A percentile compares a stretch with the other conserved stretches of the same genome.
phyloP scores from a whole-genome alignment of 2,113 vertebrate species.

The Strix aluco region DNA sequence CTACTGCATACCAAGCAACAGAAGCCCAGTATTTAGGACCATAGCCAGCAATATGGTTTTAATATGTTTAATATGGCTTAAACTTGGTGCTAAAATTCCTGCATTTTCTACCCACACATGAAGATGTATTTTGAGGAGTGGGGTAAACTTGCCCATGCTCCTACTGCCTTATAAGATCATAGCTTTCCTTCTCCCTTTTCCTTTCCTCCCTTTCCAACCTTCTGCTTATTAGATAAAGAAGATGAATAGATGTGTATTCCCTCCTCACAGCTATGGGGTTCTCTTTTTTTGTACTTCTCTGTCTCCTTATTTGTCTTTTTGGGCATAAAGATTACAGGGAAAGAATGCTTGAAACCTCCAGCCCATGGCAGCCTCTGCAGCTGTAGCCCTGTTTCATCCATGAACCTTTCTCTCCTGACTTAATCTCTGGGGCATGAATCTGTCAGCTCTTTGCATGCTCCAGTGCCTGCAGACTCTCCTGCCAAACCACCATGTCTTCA shows the following conservation, averaged over 20 bases:
- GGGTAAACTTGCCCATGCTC: not conserved
- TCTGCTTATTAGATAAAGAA: not conserved
- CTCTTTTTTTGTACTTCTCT: not conserved
- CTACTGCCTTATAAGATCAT: not conserved
- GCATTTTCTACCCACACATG: not conserved
- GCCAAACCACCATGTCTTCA: not conserved
- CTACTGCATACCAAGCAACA: not conserved
- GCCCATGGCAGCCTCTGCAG: not conserved
- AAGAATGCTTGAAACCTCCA: not conserved
- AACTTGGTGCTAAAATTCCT: not conserved
- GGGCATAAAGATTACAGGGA: not conserved
- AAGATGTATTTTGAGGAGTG: not conserved
- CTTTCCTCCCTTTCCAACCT: not conserved
- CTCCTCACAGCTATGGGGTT: not conserved
- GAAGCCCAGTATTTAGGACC: not conserved
- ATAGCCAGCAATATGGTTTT: not conserved
- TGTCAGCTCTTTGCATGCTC: not conserved
- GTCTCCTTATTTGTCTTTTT: not conserved
- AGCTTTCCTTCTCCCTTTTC: not conserved
- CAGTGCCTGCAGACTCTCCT: not conserved
- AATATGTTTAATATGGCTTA: not conserved
- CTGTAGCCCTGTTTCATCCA: not conserved
- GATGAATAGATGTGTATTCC: not conserved
- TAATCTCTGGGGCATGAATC: not conserved
- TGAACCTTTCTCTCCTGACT: not conserved